Percentiles rank a stretch among this genome's conserved stretches.
phyloP scores from a whole-genome alignment of 2,113 vertebrate species.

The Phoxinus phoxinus region DNA sequence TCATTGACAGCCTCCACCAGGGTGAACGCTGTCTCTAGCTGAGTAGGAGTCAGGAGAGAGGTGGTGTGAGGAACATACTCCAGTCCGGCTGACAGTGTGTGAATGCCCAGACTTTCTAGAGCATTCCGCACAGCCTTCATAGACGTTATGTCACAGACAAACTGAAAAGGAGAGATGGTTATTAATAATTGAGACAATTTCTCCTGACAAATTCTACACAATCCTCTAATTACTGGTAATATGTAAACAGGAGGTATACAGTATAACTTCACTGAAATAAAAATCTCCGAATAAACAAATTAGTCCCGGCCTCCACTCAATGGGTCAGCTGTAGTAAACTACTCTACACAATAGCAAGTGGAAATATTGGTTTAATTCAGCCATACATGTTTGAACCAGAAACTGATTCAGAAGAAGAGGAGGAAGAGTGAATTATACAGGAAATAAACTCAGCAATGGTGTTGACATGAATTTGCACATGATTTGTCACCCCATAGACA shows the following conservation, averaged over 20 bases:
- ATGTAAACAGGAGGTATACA: neutral
- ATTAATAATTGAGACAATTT: neutral
- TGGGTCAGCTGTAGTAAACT: too few species aligned
- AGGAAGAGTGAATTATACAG: too few species aligned
- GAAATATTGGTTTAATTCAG: too few species aligned
- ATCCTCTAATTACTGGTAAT: neutral
- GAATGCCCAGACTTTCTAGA: constrained; percentile 76
- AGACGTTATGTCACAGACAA: constrained; percentile 78
- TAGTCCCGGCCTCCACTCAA: too few species aligned
- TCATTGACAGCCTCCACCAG: constrained; percentile 79
- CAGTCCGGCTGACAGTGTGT: constrained; percentile 69
- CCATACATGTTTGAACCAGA: too few species aligned
- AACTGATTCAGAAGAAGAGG: too few species aligned
- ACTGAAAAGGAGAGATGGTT: constrained; percentile 69
- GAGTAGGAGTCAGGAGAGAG: constrained; percentile 68
- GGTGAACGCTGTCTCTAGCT: constrained; percentile 73
- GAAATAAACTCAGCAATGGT: too few species aligned
- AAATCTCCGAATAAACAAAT: too few species aligned
- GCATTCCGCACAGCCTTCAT: constrained; percentile 74
- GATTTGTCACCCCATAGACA: too few species aligned
- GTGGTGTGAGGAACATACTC: constrained; percentile 79
- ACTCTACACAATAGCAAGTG: too few species aligned
- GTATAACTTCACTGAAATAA: neutral
- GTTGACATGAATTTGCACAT: too few species aligned
- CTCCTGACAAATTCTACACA: neutral